Evolutionary conservation across 2,888 invertebrate species (phyloP).

Genomic region (Cloeon dipterum): DNA sequence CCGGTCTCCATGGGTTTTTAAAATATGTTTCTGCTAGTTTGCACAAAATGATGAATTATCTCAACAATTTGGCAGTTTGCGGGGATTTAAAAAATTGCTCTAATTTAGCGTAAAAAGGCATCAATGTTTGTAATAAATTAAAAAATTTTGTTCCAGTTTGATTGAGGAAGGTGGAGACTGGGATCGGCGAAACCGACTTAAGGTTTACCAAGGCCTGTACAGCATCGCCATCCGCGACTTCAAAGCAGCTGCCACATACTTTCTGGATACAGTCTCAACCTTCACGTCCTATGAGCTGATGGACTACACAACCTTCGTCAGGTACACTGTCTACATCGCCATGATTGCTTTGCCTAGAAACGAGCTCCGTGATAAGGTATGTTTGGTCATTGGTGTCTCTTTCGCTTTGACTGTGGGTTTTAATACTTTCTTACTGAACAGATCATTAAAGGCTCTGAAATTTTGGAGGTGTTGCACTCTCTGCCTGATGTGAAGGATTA

Average conservation of each 20-base stretch:
- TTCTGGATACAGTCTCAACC: slow-evolving; percentile 95
- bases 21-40: too few relatives aligned
- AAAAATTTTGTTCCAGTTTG: too few relatives aligned
- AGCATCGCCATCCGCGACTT: slow-evolving; percentile 92
- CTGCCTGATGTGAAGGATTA: slow-evolving; percentile 41
- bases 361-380: slow-evolving; percentile 55
- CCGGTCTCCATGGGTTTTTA: too few relatives aligned
- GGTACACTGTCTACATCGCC: slow-evolving; percentile 62
- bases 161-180: slow-evolving; percentile 99
- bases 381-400: slow-evolving; percentile 13
- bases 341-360: slow-evolving; percentile 64
- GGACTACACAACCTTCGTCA: slow-evolving; percentile 73
- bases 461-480: slow-evolving; percentile 57
- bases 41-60: too few relatives aligned
- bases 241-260: slow-evolving; percentile 79
- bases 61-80: too few relatives aligned
- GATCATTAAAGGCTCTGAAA: slow-evolving; percentile 54
- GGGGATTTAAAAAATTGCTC: too few relatives aligned
- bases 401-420: neutral
- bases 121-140: too few relatives aligned
- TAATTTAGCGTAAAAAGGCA: too few relatives aligned
- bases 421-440: too few relatives aligned
- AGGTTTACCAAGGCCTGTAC: slow-evolving; percentile 93
- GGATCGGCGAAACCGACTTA: slow-evolving; percentile 91
- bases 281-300: slow-evolving; percentile 98